Evolutionary conservation across 2,113 vertebrate genomes (phyloP).

Genomic region (Todiramphus saurophagus): DNA sequence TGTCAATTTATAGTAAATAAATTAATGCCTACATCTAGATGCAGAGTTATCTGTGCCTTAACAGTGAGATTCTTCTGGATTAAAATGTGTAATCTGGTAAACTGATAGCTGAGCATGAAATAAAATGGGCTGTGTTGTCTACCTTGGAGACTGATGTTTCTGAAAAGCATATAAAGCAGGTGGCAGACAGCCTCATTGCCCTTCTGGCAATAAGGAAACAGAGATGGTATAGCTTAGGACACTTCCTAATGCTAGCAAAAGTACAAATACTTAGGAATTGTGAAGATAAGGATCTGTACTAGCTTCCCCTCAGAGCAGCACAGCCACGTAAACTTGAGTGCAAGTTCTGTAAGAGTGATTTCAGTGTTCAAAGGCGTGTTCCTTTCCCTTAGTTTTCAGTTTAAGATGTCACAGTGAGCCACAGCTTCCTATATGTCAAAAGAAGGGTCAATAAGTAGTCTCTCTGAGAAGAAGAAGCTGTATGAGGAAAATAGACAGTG

Average conservation of each 20-base stretch:
- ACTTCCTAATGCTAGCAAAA: neutral
- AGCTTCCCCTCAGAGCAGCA: neutral
- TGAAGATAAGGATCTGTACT: neutral
- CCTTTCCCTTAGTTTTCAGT: neutral
- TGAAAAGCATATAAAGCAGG: slow-evolving; percentile 10
- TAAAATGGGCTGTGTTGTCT: neutral
- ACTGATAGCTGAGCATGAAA: neutral
- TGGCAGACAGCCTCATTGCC: slow-evolving; percentile 15
- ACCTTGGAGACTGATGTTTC: neutral
- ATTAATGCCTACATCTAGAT: neutral
- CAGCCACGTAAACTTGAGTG: neutral
- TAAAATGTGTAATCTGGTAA: neutral
- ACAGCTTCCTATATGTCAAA: neutral
- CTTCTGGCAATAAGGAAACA: slow-evolving; percentile 49
- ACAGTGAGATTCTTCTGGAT: neutral
- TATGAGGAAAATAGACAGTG: neutral
- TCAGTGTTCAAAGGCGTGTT: neutral
- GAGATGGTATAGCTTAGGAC: neutral
- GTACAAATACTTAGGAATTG: neutral
- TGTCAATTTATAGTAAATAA: neutral
- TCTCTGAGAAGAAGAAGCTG: neutral
- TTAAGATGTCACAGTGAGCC: neutral
- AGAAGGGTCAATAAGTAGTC: neutral
- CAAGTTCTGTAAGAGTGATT: neutral
- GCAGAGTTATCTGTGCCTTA: neutral